Percentiles rank a stretch among this genome's conserved stretches.
phyloP scores from a whole-genome alignment of 2,888 invertebrate species.

The Cantharis rufa region DNA sequence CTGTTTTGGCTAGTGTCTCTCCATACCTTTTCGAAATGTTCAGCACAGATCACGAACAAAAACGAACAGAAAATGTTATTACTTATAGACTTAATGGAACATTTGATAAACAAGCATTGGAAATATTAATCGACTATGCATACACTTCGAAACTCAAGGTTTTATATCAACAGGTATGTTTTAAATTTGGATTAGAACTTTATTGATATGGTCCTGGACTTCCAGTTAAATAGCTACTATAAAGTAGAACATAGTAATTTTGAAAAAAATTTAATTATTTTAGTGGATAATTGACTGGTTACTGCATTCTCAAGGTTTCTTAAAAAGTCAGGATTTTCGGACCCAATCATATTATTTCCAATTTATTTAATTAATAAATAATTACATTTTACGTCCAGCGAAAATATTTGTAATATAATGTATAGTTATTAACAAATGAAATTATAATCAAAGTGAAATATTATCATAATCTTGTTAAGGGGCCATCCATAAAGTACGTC shows the following conservation, averaged over 20 bases:
- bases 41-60: constrained; percentile 61
- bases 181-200: neutral
- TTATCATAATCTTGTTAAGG: too few species aligned
- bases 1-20: constrained; percentile 78
- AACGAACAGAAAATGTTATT: constrained; percentile 56
- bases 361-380: too few species aligned
- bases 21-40: constrained; percentile 78
- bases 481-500: too few species aligned
- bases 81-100: constrained; percentile 68
- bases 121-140: constrained; percentile 78
- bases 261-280: neutral
- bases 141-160: constrained; percentile 74
- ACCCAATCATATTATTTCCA: too few species aligned
- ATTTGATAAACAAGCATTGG: constrained; percentile 70
- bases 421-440: too few species aligned
- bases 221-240: neutral
- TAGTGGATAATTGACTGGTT: neutral
- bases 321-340: too few species aligned
- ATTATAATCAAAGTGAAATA: too few species aligned
- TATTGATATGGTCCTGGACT: neutral
- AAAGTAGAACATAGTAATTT: neutral
- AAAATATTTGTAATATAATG: too few species aligned
- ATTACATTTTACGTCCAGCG: too few species aligned
- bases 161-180: constrained; percentile 55
- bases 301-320: too few species aligned